Evolutionary conservation across 2,797 vertebrate species (phyloP).

Genomic region (Onychomys torridus): DNA sequence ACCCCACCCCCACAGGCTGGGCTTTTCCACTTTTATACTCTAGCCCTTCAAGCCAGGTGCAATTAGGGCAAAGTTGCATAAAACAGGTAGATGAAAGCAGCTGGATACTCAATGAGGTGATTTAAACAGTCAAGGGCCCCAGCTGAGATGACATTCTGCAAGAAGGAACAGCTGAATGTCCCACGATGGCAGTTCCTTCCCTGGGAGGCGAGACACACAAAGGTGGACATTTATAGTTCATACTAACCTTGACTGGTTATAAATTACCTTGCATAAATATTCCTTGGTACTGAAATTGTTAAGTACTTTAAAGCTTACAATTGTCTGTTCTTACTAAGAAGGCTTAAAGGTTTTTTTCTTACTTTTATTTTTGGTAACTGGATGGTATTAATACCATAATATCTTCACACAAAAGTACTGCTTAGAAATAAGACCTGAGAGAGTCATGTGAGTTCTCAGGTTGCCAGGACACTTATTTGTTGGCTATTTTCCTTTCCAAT

Average conservation of each 20-base stretch:
- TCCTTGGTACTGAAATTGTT: constrained; percentile 37
- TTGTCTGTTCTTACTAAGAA: constrained; percentile 45
- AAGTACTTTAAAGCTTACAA: constrained; percentile 17
- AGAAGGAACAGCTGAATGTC: neutral
- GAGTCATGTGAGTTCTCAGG: constrained; percentile 71
- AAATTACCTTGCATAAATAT: neutral
- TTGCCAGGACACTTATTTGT: constrained; percentile 45
- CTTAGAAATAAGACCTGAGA: constrained; percentile 65
- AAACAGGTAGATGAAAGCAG: neutral
- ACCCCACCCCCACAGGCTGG: neutral
- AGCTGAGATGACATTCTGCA: neutral
- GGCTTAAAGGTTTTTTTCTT: constrained; percentile 23
- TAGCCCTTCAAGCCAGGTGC: neutral
- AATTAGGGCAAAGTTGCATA: neutral
- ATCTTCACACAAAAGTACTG: constrained; percentile 57
- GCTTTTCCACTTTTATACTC: neutral
- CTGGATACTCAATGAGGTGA: neutral
- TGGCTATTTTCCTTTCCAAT: constrained; percentile 56
- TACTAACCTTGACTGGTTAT: neutral
- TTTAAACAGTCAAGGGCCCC: neutral
- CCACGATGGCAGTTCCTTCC: neutral
- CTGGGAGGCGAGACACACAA: neutral
- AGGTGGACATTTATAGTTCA: neutral
- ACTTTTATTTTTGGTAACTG: constrained; percentile 72
- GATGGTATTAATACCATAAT: constrained; percentile 65